Percentiles rank a stretch among this genome's conserved stretches.
Evolutionary conservation across 2,113 vertebrate genomes (phyloP).

Genomic region (Pangasianodon gigas): DNA sequence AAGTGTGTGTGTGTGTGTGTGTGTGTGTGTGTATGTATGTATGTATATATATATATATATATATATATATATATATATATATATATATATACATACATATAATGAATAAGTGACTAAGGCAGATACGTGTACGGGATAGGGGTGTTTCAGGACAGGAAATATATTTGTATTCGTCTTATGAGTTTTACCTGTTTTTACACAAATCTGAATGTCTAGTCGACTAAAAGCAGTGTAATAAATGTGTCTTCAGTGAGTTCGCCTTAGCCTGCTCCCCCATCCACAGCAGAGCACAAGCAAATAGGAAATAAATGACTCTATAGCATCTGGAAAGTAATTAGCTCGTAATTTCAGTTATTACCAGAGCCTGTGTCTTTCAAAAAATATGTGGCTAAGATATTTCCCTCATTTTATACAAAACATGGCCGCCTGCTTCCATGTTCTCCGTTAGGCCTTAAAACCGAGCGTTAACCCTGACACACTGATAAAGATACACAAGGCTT

Average conservation of each 20-base stretch:
- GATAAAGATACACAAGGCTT: conserved; percentile 54
- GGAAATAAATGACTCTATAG: conserved; percentile 70
- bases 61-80: background rate
- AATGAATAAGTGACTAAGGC: background rate
- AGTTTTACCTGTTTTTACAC: background rate
- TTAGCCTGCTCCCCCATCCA: conserved; percentile 65
- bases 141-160: background rate
- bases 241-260: conserved; percentile 67
- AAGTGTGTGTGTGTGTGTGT: background rate
- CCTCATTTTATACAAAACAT: conserved; percentile 27
- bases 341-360: conserved; percentile 74
- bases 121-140: background rate
- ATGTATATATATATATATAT: too few relatives aligned
- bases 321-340: conserved; percentile 75
- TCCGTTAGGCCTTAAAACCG: background rate
- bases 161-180: background rate
- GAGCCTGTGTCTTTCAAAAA: conserved; percentile 68
- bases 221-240: conserved; percentile 68
- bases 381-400: conserved; percentile 23
- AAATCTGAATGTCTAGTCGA: conserved; percentile 64
- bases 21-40: too few relatives aligned
- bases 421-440: conserved; percentile 8
- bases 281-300: conserved; percentile 61
- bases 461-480: conserved; percentile 26
- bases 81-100: background rate